phyloP scores from a whole-genome alignment of 2,888 invertebrate genomes.

The Tetragnatha montana region DNA sequence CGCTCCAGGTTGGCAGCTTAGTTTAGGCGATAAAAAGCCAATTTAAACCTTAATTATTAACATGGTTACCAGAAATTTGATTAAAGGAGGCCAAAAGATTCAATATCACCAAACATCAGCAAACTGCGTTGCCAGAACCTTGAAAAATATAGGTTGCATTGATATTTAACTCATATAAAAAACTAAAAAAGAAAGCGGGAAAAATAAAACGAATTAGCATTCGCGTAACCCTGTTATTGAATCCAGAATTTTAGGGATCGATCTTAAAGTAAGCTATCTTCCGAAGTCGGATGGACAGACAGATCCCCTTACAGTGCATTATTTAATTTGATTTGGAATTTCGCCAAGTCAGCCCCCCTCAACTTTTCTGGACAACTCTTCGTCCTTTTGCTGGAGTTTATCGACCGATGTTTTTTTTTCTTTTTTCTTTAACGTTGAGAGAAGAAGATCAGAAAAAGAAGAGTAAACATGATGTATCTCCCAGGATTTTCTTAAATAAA shows the following conservation, averaged over 20 bases:
- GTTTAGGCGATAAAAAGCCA: no score
- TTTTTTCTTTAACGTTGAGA: background rate
- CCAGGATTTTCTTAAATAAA: background rate
- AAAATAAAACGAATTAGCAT: no score
- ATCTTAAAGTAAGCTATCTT: background rate
- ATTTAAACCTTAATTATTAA: no score
- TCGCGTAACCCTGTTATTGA: no score
- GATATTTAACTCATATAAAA: no score
- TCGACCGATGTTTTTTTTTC: background rate
- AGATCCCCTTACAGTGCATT: slow-evolving; percentile 30
- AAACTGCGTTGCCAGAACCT: no score
- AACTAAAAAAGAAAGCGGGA: no score
- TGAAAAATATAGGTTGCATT: no score
- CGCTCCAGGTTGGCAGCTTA: no score
- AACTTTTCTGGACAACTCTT: slow-evolving; percentile 30
- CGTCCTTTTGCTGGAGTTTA: background rate
- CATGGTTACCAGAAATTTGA: no score
- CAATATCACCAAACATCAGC: no score
- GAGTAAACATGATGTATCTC: background rate
- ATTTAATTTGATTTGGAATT: slow-evolving; percentile 35
- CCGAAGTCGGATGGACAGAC: slow-evolving; percentile 5
- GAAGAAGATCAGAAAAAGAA: background rate
- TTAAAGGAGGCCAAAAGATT: no score
- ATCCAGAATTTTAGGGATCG: background rate
- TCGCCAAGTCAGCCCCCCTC: slow-evolving; percentile 31